Evolutionary conservation across 2,888 invertebrate species (phyloP), one percentile per base, ranked within the genome.

Genomic region (Octodonta nipae): DNA sequence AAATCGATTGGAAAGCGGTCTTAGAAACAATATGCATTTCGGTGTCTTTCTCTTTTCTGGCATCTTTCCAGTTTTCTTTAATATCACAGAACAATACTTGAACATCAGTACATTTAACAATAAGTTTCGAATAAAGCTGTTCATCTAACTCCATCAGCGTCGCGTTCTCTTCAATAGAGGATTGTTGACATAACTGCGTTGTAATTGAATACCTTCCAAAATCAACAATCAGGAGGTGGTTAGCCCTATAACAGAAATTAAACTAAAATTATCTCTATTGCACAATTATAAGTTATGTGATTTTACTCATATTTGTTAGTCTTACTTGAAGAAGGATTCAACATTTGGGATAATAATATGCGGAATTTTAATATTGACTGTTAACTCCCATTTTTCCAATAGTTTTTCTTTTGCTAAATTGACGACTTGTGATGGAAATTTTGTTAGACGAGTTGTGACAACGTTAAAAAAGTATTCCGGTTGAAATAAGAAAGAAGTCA

Each of bases 101-200:
- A 26, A 71, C 62, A 33, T 74, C 75, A 8, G 71, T 71, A 42
- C 80, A 72, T 39, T 74, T 75, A 2, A 83, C 66, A 39, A 78
- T 75, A 30, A 83, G 66, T 43, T 84, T 67, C 41, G 85, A 84
- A 48, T 85, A 87, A 5, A 85, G 63, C 28, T 78, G 68, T 52
- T 84, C 82, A 49, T 86, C 84, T 33, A 85, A 57, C 61, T 86
- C 85, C 73, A 83, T 83, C 48, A 79, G 76, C 0, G 84, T 84
- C 1, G 78, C 77, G 49, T 81, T 78, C 55, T 84, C 83, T 1
- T 79, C 58, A 6, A 73, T 69, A 30, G 74, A 60, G 40, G 74
- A 72, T 1, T 68, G 61, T 1, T 78, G 75, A 51, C 83, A 83
- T 30, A 84, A 59, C 52, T 86, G 84, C 8, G 80, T 82, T 45